phyloP scores from a whole-genome alignment of 2,888 invertebrate species.

The Buathra laborator region DNA sequence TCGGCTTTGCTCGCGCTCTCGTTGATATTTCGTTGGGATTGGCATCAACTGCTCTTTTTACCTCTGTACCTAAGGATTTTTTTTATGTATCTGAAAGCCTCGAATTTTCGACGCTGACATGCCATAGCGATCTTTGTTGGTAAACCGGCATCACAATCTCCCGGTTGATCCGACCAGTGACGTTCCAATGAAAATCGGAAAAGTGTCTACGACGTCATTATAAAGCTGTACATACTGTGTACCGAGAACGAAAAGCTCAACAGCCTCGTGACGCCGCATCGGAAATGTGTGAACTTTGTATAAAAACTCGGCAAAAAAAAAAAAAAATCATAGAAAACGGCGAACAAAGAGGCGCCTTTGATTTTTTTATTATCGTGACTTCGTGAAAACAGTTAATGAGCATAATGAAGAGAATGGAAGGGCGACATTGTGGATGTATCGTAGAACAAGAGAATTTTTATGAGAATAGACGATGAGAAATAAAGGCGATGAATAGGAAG shows the following conservation, averaged over 20 bases:
- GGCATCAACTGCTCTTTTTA: constrained; percentile 9
- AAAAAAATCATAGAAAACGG: not conserved
- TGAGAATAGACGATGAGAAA: too few relatives aligned
- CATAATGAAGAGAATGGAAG: too few relatives aligned
- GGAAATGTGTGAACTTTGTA: not conserved
- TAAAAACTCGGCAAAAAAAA: not conserved
- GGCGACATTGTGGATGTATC: too few relatives aligned
- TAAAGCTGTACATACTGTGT: too few relatives aligned
- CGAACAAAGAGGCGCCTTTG: too few relatives aligned
- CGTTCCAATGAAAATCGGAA: not conserved
- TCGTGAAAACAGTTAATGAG: too few relatives aligned
- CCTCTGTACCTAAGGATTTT: not conserved
- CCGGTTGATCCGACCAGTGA: not conserved
- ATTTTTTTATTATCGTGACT: too few relatives aligned
- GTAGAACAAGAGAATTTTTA: too few relatives aligned
- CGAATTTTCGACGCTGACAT: not conserved
- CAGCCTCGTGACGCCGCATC: not conserved
- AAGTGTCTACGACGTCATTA: not conserved
- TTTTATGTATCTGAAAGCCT: not conserved
- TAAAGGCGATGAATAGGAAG: too few relatives aligned
- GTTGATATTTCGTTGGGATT: not conserved
- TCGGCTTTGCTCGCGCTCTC: constrained; percentile 1
- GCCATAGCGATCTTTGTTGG: not conserved
- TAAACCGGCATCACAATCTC: not conserved
- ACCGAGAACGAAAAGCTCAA: not conserved